A percentile compares a stretch with the other conserved stretches of the same genome.
Evolutionary conservation across 2,113 vertebrate species (phyloP).

Genomic region (Solenodon paradoxus): DNA sequence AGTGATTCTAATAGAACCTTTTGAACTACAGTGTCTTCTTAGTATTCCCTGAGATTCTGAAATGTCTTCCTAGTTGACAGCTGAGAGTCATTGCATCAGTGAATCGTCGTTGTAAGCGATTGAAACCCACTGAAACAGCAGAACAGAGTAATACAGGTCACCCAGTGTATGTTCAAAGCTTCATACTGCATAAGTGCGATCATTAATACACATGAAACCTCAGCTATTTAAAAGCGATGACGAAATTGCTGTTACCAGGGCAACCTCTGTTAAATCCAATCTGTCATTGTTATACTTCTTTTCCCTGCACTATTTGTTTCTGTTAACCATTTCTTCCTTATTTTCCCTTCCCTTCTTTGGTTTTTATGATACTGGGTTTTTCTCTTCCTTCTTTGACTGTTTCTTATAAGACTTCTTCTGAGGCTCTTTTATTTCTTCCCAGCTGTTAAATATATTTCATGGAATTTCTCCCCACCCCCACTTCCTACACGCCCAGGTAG

Average conservation of each 20-base stretch:
- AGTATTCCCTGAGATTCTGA: background rate
- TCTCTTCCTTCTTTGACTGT: background rate
- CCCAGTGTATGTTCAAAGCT: background rate
- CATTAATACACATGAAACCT: background rate
- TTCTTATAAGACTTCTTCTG: background rate
- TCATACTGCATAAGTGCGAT: background rate
- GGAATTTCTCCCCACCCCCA: background rate
- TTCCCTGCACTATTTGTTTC: background rate
- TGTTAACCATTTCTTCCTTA: background rate
- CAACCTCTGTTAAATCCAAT: background rate
- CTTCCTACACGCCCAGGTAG: background rate
- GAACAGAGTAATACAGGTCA: background rate
- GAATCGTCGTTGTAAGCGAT: background rate
- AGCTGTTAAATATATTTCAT: background rate
- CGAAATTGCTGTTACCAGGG: background rate
- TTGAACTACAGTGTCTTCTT: background rate
- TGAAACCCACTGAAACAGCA: background rate
- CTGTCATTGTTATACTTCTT: background rate
- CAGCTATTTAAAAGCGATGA: conserved; percentile 17
- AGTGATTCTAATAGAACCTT: background rate
- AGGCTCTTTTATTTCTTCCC: background rate
- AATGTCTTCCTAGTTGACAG: background rate
- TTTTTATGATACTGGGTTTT: background rate
- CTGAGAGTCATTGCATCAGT: background rate
- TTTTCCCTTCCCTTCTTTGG: background rate